Base-by-base conservation (phyloP, 2,888 invertebrate genomes). In the Brachyopa scutellaris region DNA sequence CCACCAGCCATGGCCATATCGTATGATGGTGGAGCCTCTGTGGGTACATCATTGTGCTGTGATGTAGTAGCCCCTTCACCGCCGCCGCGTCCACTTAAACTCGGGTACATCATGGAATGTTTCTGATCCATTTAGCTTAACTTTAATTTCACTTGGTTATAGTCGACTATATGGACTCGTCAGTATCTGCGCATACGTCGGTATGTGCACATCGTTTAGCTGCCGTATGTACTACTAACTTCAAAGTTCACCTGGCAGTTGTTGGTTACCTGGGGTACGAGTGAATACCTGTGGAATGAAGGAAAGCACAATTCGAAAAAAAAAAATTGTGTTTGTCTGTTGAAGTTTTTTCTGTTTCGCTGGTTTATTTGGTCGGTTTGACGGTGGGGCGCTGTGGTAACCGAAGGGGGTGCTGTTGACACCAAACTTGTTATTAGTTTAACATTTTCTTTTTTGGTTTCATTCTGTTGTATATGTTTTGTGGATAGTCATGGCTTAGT, bases 51-150 rank as follows among this genome's bases (percentile, higher is more conserved):
- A 36, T 85, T 85, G 61, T 84, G 11, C 84, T 85, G 51, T 84
- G 86, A 79, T 84, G 84, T n/a, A 11, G 19, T 84, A 23, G 61
- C n/a, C n/a, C n/a, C n/a, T n/a, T 72, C 61, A 33, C 17, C n/a
- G n/a, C 85, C 85, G 13, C 13, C 40, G n/a, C 72, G 40, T 31
- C 74, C 69, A n/a, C 4, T 61, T 73, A 88, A 85, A 38, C 86
- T 86, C n/a, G 89, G 89, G 86, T 89, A 89, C 9, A 89, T 86
- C 90, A 89, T 89, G 26, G 88, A 88, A 62, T 87, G 88, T 84
- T 89, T 89, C 70, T 88, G 89, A 85, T 89, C 90, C 89, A 89
- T 88, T 70, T 67, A 1, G 8, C 33, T 15, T 15, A 1, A 40
- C 33, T 29, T 6, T 19, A 8, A 33, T 45, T 47, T 4, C 40